Base-by-base conservation (phyloP, 2,888 invertebrate species). In the Ectobius pallidus region DNA sequence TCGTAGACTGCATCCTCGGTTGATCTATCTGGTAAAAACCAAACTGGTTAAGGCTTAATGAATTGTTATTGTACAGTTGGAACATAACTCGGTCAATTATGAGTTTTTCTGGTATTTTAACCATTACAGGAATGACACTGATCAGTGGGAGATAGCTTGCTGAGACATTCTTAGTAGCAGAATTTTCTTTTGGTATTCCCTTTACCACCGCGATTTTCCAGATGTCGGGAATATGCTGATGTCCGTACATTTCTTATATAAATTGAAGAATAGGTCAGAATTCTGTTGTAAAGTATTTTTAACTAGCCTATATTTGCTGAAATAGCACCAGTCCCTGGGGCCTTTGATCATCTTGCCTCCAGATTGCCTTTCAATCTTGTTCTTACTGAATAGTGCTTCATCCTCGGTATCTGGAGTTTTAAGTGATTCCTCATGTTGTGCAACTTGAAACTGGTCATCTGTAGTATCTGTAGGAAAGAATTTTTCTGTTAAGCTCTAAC, bases 271-370 rank as follows among this genome's bases (percentile, higher is more conserved):
- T 2, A 61, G 18, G 20, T 18, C 20, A 11, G 27, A 6, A n/a
- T 22, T 20, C 20, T 11, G 14, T 11, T 22, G 18, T 30, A 30
- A 30, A 11, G 30, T 7, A 11, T 61, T 9, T 61, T 27, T 61
- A 16, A 61, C 22, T n/a, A n/a, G n/a, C n/a, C n/a, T 30, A 61
- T 61, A 61, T 61, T 61, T 34, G 34, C 6, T 34, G 34, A 34
- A 16, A 61, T 61, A 30, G 61, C 61, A 61, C 18, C 61, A 61
- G 18, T 27, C 11, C 30, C 61, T 4, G 32, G 61, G 30, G 61
- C 32, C 14, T 61, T 61, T 61, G 16, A 22, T 52, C 27, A 61
- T 61, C 20, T 22, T 20, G 61, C 14, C 30, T 61, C 18, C n/a
- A 22, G 6, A 61, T 30, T n/a, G 20, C 14, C 9, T 16, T 11